A percentile compares a stretch with the other conserved stretches of the same genome.
Evolutionary conservation across 2,113 vertebrate species (phyloP).

Genomic region (Ibidorhyncha struthersii): DNA sequence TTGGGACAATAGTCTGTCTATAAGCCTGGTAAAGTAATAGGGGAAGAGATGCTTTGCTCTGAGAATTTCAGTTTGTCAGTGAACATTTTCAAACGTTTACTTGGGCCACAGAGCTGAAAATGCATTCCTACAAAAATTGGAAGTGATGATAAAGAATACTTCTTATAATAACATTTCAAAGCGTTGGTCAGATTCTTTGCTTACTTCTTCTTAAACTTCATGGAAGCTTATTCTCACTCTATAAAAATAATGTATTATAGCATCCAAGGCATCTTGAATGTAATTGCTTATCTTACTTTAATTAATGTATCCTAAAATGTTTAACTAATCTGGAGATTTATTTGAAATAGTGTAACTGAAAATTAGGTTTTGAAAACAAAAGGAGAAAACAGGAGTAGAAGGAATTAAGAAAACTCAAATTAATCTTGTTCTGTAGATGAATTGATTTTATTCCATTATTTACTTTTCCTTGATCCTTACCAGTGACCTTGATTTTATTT

Average conservation of each 20-base stretch:
- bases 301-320: conserved; percentile 17
- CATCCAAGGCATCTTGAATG: neutral
- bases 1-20: conserved; percentile 1
- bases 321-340: conserved; percentile 30
- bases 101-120: neutral
- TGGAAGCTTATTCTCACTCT: neutral
- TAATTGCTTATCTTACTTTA: conserved; percentile 35
- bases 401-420: conserved; percentile 35
- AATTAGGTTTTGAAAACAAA: conserved; percentile 38
- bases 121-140: neutral
- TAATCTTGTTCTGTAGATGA: conserved; percentile 26
- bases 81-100: neutral
- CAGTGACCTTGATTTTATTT: conserved; percentile 14
- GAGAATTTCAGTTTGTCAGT: conserved; percentile 13
- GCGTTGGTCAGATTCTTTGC: neutral
- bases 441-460: conserved; percentile 32
- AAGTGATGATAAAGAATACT: neutral
- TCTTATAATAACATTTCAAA: neutral
- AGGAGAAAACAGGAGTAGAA: conserved; percentile 11
- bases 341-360: conserved; percentile 27
- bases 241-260: neutral
- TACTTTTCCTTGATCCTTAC: conserved; percentile 21
- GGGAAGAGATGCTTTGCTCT: neutral
- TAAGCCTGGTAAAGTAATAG: neutral
- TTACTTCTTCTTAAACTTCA: neutral